Evolutionary conservation across 2,888 invertebrate species (phyloP), one percentile per base, ranked within the genome.

Genomic region (Lithophane leautieri): DNA sequence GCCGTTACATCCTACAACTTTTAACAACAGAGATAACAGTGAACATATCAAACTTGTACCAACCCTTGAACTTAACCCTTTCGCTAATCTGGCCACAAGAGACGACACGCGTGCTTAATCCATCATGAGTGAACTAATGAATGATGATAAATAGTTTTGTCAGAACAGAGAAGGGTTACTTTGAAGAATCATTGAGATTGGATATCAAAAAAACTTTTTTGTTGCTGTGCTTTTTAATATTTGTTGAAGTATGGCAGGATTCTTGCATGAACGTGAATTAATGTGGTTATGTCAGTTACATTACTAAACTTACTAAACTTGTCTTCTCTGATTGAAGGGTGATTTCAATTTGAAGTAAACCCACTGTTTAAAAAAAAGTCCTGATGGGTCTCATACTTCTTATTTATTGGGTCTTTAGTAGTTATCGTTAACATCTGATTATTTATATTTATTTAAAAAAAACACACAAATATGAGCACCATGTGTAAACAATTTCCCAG

Each of bases 91-190:
- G 92, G 93, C 93, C 93, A 85, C 92, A 85, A 88, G 93, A 92
- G 93, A 93, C 92, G 89, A 85, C 87, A 86, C 82, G 88, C 90
- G 86, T 87, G 84, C 88, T 88, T 86, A 88, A 89, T 89, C 89
- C 89, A 86, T 89, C 84, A 86, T 81, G 86, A 87, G 85, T 84
- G 82, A 81, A 84, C 91, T 95, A 95, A 95, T 96, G 92, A 95
- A 96, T 94, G 94, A 95, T 95, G 95, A 95, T 95, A 93, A 95
- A 95, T 95, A 92, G 94, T 91, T 89, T 88, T 91, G 91, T 91
- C 91, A 90, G 89, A 85, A 72, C 76, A 61, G 76, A 68, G 76
- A 61, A 84, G 85, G 84, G 79, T 84, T 85, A 68, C 42, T 83
- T 81, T 67, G 63, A 42, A 65, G 60, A 78, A 81, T 83, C 66